Conservation (phyloP, 2,888 invertebrate species). For the Stenotaenia linearis region DNA sequence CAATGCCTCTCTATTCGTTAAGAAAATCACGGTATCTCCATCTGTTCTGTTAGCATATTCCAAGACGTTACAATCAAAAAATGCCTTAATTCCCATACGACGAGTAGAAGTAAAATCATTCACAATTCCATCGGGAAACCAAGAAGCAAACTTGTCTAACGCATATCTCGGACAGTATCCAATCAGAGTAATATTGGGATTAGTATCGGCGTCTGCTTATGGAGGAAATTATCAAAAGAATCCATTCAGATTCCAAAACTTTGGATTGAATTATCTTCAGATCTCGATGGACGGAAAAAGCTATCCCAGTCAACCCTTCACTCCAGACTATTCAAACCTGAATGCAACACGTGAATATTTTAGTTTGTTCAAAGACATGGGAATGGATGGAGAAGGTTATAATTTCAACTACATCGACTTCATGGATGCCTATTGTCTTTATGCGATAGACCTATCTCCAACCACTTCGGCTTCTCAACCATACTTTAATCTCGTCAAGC, state of each 20-base stretch:
- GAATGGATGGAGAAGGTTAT: too few relatives aligned
- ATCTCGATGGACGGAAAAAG: too few relatives aligned
- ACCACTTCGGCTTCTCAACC: not conserved
- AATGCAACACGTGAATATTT: not conserved
- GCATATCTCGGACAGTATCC: not conserved
- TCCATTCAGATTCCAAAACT: too few relatives aligned
- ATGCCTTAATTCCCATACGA: too few relatives aligned
- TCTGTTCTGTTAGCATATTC: too few relatives aligned
- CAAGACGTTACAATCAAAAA: too few relatives aligned
- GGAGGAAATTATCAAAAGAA: too few relatives aligned
- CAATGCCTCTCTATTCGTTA: too few relatives aligned
- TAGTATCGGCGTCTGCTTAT: too few relatives aligned
- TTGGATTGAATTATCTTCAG: too few relatives aligned
- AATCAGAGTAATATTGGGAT: not conserved
- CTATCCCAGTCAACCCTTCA: not conserved
- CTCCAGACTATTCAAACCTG: not conserved
- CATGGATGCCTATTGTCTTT: not conserved
- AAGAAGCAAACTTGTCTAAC: not conserved
- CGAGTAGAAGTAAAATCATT: too few relatives aligned
- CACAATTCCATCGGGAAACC: not conserved
- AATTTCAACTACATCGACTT: not conserved
- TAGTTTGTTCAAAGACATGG: not conserved
- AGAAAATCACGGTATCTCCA: too few relatives aligned
- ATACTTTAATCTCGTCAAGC: not conserved
- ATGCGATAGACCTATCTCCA: not conserved